Evolutionary conservation across 2,888 invertebrate genomes (phyloP).

Genomic region (Isoperla grammatica): DNA sequence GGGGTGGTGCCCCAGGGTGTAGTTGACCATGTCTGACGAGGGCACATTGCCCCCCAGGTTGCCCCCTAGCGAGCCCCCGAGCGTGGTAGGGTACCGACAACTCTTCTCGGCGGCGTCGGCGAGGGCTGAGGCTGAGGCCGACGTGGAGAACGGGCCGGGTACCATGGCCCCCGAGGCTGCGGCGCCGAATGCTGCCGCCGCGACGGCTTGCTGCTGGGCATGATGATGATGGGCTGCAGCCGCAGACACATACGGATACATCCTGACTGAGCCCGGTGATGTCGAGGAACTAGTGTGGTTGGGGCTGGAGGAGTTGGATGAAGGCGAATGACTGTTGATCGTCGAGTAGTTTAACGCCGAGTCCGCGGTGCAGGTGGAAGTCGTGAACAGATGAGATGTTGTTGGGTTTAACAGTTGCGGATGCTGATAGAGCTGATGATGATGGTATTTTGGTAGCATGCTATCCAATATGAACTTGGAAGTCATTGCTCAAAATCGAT

Average conservation of each 20-base stretch:
- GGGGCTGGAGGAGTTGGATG: conserved; percentile 31
- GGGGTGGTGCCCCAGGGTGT: conserved; percentile 62
- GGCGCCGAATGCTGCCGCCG: conserved; percentile 57
- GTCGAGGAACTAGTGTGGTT: conserved; percentile 40
- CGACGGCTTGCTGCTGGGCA: conserved; percentile 58
- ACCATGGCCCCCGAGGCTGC: conserved; percentile 54
- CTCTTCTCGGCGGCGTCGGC: conserved; percentile 70
- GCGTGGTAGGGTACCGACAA: conserved; percentile 67
- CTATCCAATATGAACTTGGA: conserved; percentile 97
- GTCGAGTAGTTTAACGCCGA: conserved; percentile 27
- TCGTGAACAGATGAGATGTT: conserved; percentile 35
- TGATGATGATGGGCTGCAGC: conserved; percentile 59
- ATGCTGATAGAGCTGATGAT: conserved; percentile 61
- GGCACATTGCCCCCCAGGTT: conserved; percentile 52
- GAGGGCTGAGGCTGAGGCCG: conserved; percentile 41
- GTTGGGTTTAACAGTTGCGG: conserved; percentile 49
- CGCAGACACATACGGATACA: conserved; percentile 88
- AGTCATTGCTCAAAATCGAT: conserved; percentile 64
- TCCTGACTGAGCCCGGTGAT: conserved; percentile 48
- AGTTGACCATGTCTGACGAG: conserved; percentile 69
- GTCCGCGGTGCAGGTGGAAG: conserved; percentile 59
- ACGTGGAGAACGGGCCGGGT: conserved; percentile 52
- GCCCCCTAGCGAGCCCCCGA: conserved; percentile 34
- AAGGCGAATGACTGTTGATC: conserved; percentile 21
- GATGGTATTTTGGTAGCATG: conserved; percentile 93